These are phyloP conservation scores for Fragum sueziense DNA, from an alignment of 2,888 invertebrate genomes.

Conservation along the genomic window DNA sequence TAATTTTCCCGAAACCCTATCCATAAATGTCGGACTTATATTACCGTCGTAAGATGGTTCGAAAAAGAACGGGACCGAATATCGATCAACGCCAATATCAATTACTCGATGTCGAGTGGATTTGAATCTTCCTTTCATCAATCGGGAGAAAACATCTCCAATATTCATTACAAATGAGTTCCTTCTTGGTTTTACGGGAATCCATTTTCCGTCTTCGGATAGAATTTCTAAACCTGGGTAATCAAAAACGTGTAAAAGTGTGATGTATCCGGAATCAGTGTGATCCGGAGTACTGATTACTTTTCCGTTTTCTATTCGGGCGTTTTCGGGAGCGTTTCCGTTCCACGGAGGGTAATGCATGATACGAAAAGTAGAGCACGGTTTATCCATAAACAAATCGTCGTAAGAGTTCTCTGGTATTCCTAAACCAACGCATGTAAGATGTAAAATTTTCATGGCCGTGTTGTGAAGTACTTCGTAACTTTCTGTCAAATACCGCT, in stretches of 20 bases:
- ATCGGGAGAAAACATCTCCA: conserved; percentile 66
- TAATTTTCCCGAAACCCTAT: conserved; percentile 47
- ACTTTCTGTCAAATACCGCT: conserved; percentile 41
- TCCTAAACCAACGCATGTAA: conserved; percentile 61
- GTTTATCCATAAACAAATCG: conserved; percentile 63
- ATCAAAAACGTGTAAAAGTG: conserved; percentile 61
- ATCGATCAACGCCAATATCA: conserved; percentile 63
- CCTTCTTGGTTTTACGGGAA: conserved; percentile 60
- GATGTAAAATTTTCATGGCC: conserved; percentile 60
- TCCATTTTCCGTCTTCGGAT: conserved; percentile 57
- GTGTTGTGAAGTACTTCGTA: conserved; percentile 60
- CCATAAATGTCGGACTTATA: conserved; percentile 61
- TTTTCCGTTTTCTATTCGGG: conserved; percentile 61
- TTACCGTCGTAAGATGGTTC: conserved; percentile 65
- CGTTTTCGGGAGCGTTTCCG: conserved; percentile 51
- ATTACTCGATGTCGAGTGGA: conserved; percentile 68
- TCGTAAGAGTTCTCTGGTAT: conserved; percentile 65
- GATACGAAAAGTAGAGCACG: conserved; percentile 64
- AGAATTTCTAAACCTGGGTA: conserved; percentile 64
- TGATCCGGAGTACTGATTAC: conserved; percentile 63
- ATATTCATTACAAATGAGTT: conserved; percentile 69
- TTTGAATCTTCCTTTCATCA: conserved; percentile 65
- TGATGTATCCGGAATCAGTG: conserved; percentile 66
- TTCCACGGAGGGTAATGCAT: conserved; percentile 69
- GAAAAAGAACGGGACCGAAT: conserved; percentile 70